Evolutionary conservation across 1,140 invertebrate species (phyloP).

Genomic region (Drosophila ironensis): DNA sequence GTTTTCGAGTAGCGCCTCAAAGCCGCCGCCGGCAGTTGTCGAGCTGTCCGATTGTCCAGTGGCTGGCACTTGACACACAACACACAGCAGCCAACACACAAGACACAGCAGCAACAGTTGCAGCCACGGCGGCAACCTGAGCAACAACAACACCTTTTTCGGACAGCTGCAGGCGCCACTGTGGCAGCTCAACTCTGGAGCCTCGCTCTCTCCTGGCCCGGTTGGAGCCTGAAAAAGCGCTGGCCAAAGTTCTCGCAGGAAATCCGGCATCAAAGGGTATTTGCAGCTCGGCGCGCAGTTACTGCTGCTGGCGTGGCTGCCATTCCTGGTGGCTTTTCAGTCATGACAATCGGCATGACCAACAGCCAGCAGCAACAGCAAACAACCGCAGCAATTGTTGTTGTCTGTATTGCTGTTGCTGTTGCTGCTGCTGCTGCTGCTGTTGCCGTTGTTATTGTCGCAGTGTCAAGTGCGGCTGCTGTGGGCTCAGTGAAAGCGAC

Average conservation of each 20-base stretch:
- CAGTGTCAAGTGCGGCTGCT: constrained; percentile 71
- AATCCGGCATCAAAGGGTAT: constrained; percentile 13
- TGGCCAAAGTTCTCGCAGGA: neutral
- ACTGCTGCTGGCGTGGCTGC: constrained; percentile 4
- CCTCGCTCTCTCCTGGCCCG: neutral
- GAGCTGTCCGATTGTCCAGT: constrained; percentile 66
- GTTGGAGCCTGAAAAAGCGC: neutral
- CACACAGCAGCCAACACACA: constrained; percentile 56
- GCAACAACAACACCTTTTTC: constrained; percentile 51
- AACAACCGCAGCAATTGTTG: constrained; percentile 76
- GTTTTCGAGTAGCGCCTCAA: constrained; percentile 72
- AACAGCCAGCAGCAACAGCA: constrained; percentile 70
- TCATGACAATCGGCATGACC: constrained; percentile 72
- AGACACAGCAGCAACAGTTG: constrained; percentile 34
- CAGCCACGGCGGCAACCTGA: constrained; percentile 37
- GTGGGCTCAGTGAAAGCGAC: constrained; percentile 63
- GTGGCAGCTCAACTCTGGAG: constrained; percentile 51
- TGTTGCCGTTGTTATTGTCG: constrained; percentile 49
- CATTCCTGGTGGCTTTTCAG: constrained; percentile 58
- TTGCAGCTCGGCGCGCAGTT: neutral
- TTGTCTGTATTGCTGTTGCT: constrained; percentile 10
- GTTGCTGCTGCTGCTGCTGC: constrained; percentile 2
- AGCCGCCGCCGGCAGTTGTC: constrained; percentile 55
- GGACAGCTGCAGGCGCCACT: constrained; percentile 65
- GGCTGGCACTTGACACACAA: constrained; percentile 73